phyloP scores from a whole-genome alignment of 2,888 invertebrate genomes.

The Nasonia oneida region DNA sequence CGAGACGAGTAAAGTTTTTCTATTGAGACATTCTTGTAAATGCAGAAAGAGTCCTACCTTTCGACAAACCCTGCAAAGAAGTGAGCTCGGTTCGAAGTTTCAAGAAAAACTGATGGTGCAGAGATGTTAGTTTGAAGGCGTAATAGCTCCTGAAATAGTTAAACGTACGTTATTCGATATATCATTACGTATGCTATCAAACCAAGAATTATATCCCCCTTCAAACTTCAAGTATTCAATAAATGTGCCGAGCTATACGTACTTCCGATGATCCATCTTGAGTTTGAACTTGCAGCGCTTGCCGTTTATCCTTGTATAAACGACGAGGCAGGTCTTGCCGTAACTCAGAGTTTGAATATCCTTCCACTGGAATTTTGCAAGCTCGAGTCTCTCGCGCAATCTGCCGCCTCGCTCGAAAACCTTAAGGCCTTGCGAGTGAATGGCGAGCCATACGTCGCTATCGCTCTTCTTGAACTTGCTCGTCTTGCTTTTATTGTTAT shows the following conservation, averaged over 20 bases:
- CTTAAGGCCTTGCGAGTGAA: conserved; percentile 78
- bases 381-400: conserved; percentile 72
- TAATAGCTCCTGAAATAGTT: conserved; percentile 83
- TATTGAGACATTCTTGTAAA: neutral
- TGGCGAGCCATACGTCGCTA: conserved; percentile 78
- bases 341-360: conserved; percentile 89
- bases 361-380: conserved; percentile 84
- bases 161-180: neutral
- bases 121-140: conserved; percentile 88
- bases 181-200: neutral
- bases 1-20: neutral
- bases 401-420: conserved; percentile 77
- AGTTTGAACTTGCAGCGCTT: conserved; percentile 86
- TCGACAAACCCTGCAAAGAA: conserved; percentile 79
- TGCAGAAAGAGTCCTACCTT: conserved; percentile 70
- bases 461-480: conserved; percentile 72
- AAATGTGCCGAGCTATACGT: conserved; percentile 51
- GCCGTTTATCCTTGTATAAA: conserved; percentile 81
- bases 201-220: neutral
- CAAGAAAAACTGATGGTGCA: conserved; percentile 89
- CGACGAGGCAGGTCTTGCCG: conserved; percentile 86
- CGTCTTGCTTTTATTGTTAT: conserved; percentile 67
- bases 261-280: conserved; percentile 87
- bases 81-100: conserved; percentile 87
- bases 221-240: neutral